Evolutionary conservation across 2,113 vertebrate genomes (phyloP).

Genomic region (Sciurus niger): DNA sequence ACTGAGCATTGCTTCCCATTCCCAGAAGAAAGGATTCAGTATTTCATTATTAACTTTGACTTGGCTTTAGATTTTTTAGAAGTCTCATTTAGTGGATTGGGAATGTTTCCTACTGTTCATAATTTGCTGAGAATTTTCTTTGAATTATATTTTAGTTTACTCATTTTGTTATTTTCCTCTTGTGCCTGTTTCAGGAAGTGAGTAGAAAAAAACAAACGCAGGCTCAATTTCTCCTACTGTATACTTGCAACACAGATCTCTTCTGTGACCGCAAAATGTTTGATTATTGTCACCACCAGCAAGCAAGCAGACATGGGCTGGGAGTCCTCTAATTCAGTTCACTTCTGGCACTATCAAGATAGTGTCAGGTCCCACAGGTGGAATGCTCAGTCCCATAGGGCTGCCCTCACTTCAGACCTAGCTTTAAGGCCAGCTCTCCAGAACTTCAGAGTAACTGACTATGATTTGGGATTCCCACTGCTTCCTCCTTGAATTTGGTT

Average conservation of each 20-base stretch:
- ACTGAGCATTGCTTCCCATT: not conserved
- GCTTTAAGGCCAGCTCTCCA: not conserved
- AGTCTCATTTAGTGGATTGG: not conserved
- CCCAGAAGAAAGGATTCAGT: not conserved
- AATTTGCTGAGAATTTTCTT: constrained; percentile 5
- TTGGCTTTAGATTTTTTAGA: constrained; percentile 22
- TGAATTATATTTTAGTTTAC: not conserved
- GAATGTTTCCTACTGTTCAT: not conserved
- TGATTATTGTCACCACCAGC: not conserved
- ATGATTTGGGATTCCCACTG: not conserved
- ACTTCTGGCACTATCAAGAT: not conserved
- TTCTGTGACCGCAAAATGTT: not conserved
- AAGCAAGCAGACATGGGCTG: not conserved
- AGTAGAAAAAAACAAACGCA: not conserved
- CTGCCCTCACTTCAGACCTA: not conserved
- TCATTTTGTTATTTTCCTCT: not conserved
- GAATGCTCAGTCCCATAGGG: not conserved
- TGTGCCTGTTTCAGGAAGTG: not conserved
- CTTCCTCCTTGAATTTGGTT: not conserved
- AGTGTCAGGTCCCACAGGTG: not conserved
- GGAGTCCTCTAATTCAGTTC: not conserved
- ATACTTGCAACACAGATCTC: too few relatives aligned
- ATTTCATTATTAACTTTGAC: not conserved
- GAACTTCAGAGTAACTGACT: not conserved
- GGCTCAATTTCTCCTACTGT: not conserved